These are phyloP conservation scores for Leucophenga maculata DNA, from an alignment of 2,888 invertebrate genomes.

Conservation along the genomic window DNA sequence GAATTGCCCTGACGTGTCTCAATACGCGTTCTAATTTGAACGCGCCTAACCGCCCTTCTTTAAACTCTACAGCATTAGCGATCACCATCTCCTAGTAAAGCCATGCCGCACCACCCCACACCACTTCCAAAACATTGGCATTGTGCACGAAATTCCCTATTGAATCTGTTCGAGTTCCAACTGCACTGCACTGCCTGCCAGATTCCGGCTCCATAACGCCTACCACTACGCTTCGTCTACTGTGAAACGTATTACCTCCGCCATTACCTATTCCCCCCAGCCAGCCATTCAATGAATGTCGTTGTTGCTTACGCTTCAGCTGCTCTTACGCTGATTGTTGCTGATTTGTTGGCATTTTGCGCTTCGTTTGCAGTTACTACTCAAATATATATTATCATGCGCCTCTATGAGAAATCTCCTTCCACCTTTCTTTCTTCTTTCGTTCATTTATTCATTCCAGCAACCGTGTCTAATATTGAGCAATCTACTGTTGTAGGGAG, in stretches of 20 bases:
- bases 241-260: no score
- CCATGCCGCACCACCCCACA: slow-evolving; percentile 18
- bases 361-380: slow-evolving; percentile 27
- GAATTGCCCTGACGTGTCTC: slow-evolving; percentile 25
- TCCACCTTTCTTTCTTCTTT: no score
- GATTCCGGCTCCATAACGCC: neutral
- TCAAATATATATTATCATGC: slow-evolving; percentile 16
- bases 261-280: neutral
- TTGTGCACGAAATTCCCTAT: neutral
- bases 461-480: no score
- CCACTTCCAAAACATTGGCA: neutral
- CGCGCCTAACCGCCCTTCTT: slow-evolving; percentile 15
- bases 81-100: neutral
- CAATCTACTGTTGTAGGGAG: no score
- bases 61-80: neutral
- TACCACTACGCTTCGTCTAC: neutral
- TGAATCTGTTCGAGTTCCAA: slow-evolving; percentile 8
- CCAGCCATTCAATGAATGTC: neutral
- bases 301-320: slow-evolving; percentile 6
- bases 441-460: no score
- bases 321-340: slow-evolving; percentile 24
- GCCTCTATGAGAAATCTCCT: no score
- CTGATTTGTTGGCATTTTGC: slow-evolving; percentile 35
- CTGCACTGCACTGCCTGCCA: neutral
- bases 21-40: slow-evolving; percentile 22